phyloP scores from a whole-genome alignment of 2,888 invertebrate genomes.

The Hypselothyrea guttata region DNA sequence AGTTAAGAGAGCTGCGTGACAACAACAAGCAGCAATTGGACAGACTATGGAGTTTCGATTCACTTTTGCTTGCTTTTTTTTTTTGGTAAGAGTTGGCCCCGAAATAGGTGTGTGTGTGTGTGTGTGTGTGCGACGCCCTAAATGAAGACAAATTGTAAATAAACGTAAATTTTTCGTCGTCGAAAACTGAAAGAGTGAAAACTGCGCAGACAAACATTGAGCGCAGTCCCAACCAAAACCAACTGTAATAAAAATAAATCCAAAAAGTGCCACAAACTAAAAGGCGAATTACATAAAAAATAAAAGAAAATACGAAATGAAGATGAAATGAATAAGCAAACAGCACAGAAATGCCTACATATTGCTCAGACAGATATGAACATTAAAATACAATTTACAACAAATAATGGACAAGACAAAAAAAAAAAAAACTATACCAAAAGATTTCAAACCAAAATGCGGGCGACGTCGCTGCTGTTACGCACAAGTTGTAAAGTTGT shows the following conservation, averaged over 20 bases:
- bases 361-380: conserved; percentile 39
- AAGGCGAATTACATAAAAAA: conserved; percentile 62
- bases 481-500: conserved; percentile 49
- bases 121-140: conserved; percentile 49
- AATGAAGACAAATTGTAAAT: conserved; percentile 75
- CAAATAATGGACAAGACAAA: conserved; percentile 9
- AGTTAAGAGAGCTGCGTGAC: conserved; percentile 64
- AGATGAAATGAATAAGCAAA: conserved; percentile 9
- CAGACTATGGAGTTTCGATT: conserved; percentile 7
- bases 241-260: conserved; percentile 41
- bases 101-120: conserved; percentile 33
- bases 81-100: conserved; percentile 52
- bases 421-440: conserved; percentile 19
- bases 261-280: conserved; percentile 35
- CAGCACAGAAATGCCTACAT: conserved; percentile 14
- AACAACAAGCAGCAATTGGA: conserved; percentile 19
- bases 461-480: conserved; percentile 43
- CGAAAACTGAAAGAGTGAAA: conserved; percentile 54
- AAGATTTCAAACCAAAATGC: conserved; percentile 20
- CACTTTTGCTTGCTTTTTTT: no score
- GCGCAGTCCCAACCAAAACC: neutral
- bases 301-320: conserved; percentile 12
- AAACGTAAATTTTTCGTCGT: conserved; percentile 62
- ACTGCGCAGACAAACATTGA: conserved; percentile 64
- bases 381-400: conserved; percentile 42